Evolutionary conservation across 1,140 invertebrate species (phyloP), one percentile per base, ranked within the genome.

Genomic region (Hycleus phaleratus): DNA sequence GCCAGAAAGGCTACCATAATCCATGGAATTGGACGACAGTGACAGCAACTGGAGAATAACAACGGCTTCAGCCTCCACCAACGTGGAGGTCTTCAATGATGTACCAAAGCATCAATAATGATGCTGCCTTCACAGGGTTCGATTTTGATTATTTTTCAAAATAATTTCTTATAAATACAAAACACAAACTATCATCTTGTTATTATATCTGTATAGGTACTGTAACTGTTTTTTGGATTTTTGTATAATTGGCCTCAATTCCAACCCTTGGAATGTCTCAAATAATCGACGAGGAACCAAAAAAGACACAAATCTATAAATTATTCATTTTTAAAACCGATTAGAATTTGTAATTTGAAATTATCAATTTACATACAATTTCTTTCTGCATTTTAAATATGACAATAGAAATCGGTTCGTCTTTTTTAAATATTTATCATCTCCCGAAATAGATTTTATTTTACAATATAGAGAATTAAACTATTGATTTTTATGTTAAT

Each of bases 21-120:
- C 75, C 76, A 38, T 79, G 78, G 78, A 74, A 75, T 66, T 78
- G 78, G 76, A 77, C 78, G 52, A 78, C 77, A 26, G 76, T 79
- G 59, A 78, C 77, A 39, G 77, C 77, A 3, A 76, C 75, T 12
- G 78, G 78, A 39, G 78, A 79, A 78, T 79, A 77, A 78, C 76
- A 77, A 64, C 68, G 68, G 65, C 61, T 60, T 58, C 59, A 53
- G 58, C 71, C 71, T 73, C 68, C 69, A 65, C 55, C 52, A 24
- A 44, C 44, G 53, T 71, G 71, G 69, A 71, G 70, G 68, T 63
- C 58, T 25, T 26, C 46, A 26, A 60, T 53, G 43, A 25, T 49
- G 18, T 52, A 63, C 50, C 59, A 62, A 60, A 48, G 61, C 43
- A 48, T 49, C 54, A 65, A 59, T 48, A 4, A 55, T 43, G 63